phyloP scores from a whole-genome alignment of 2,797 vertebrate species.

The Cygnus olor region DNA sequence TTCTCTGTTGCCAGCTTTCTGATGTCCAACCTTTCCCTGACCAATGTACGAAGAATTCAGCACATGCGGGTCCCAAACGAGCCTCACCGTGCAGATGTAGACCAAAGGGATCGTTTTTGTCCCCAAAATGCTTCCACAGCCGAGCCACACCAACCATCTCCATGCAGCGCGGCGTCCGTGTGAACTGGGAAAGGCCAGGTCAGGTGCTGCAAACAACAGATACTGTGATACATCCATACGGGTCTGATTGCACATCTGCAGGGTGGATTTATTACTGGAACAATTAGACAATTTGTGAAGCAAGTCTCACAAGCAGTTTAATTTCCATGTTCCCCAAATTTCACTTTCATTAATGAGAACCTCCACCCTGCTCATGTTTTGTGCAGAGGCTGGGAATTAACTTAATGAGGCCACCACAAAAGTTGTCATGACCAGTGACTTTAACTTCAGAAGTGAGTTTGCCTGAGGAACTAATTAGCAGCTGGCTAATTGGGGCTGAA shows the following conservation, averaged over 20 bases:
- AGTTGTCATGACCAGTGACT: background rate
- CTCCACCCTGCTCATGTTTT: background rate
- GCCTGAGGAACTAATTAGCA: background rate
- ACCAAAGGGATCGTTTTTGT: background rate
- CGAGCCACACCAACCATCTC: background rate
- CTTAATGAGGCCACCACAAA: background rate
- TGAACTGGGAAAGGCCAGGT: background rate
- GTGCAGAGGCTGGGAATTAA: background rate
- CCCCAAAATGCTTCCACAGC: background rate
- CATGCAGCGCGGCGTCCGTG: rapidly evolving
- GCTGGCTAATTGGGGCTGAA: background rate
- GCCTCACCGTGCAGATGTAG: background rate
- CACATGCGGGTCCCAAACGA: rapidly evolving
- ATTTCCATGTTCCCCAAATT: background rate
- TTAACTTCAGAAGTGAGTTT: background rate
- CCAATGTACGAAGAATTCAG: rapidly evolving
- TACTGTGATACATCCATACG: rapidly evolving
- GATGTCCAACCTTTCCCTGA: background rate
- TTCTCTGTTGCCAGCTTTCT: background rate
- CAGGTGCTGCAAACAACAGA: background rate
- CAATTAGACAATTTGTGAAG: background rate
- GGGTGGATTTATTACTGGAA: background rate
- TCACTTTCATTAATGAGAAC: background rate
- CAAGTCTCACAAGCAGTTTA: background rate
- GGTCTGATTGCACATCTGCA: background rate